A percentile compares a stretch with the other conserved stretches of the same genome.
Evolutionary conservation across 2,113 vertebrate species (phyloP).

Genomic region (Cnemophilus loriae): DNA sequence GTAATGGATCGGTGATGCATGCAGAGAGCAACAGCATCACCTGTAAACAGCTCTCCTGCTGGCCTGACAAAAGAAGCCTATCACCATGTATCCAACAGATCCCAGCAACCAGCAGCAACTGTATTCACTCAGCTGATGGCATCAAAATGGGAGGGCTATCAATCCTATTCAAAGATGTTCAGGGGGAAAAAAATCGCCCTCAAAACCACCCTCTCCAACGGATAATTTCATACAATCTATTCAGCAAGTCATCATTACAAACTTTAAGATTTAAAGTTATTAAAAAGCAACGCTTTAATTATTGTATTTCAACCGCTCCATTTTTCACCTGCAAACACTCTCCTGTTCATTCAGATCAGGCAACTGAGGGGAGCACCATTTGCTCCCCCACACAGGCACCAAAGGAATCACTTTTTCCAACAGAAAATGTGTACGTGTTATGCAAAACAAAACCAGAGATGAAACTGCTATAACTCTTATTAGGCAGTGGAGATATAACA

Average conservation of each 20-base stretch:
- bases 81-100: background rate
- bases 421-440: background rate
- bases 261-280: background rate
- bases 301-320: background rate
- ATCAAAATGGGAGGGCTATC: background rate
- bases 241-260: background rate
- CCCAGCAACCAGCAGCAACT: background rate
- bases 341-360: background rate
- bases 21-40: background rate
- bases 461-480: background rate
- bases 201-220: background rate
- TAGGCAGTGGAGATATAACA: background rate
- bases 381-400: background rate
- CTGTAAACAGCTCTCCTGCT: background rate
- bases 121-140: background rate
- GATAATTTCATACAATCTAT: background rate
- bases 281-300: background rate
- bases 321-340: background rate
- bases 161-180: background rate
- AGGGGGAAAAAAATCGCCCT: rapidly evolving
- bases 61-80: background rate
- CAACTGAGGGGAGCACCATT: background rate
- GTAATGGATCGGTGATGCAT: rapidly evolving
- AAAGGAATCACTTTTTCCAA: background rate
- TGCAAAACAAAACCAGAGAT: background rate